Evolutionary conservation across 2,113 vertebrate genomes (phyloP), one percentile per base, ranked within the genome.

Genomic region (Mobula birostris): DNA sequence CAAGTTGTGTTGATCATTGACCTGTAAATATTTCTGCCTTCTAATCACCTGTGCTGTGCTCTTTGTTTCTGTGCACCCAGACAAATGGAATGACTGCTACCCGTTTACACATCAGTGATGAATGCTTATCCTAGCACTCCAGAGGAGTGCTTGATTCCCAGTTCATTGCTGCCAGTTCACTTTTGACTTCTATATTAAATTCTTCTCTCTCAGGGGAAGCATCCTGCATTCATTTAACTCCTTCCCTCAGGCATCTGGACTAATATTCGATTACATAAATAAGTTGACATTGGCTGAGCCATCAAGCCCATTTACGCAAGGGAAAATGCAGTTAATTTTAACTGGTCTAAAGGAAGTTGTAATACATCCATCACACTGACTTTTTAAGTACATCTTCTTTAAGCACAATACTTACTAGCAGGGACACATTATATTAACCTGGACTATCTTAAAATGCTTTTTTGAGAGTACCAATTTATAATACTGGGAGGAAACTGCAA

Each of bases 241-340:
- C 58, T 88, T 66, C 85, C 14, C 58, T 63, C 12, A 7, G 58
- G 85, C 27, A 66, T 5, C 32, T 66, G 58, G 85, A 58, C 85
- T 88, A 14, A 32, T 66, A 88, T 12, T 83, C 8, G 61, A 32
- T 88, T 88, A n/a, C n/a, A 61, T 88, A 66, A 88, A 66, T 66
- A 88, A 88, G 85, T 88, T 88, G 85, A 63, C 85, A 63, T 88
- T 66, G 58, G 29, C 56, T 32, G 83, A 66, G 29, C 58, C 85
- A 32, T 88, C 29, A n/a, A 32, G 58, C 58, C 83, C 56, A 63
- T n/a, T 63, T n/a, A 87, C 58, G 27, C 14, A 29, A 66, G 36
- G 79, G 79, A 48, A 36, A 27, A 83, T 83, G 7, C 7, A 58
- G 11, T 79, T 79, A 79, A 79, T 66, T 88, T 88, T 88, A 88